Evolutionary conservation across 2,797 vertebrate genomes (phyloP), one percentile per base, ranked within the genome.

Genomic region (Malacoraja senta): DNA sequence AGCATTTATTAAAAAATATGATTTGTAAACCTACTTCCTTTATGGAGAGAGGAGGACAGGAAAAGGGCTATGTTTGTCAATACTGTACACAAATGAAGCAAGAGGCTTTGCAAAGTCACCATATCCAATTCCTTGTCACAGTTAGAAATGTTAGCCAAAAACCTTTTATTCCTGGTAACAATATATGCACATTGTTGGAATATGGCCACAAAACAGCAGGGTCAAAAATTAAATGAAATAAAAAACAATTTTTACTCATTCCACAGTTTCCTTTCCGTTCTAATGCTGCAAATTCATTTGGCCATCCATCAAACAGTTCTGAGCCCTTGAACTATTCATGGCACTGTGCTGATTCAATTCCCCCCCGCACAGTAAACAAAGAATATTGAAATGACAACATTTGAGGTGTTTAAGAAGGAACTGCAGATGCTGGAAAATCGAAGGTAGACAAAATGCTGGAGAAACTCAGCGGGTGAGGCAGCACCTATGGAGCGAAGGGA

Each of bases 321-420:
- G 84, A 68, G 84, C 61, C n/a, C n/a, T 63, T 86, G 29, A 86
- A 32, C 83, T 86, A n/a, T 86, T 86, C 61, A 63, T 86, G 83
- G n/a, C 19, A 88, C 63, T 19, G 63, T 68, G 61, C 84, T 63
- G 83, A 86, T 86, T 65, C 58, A 86, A 86, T 86, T 65, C 83
- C 29, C 83, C 29, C 83, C 29, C 9, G 63, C n/a, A 88, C 61
- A 88, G 63, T 88, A 68, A 88, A 68, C 17, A 68, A 8, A 35
- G 61, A 21, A 88, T 68, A 88, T 88, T 68, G 63, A 68, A 88
- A 88, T 88, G n/a, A 88, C n/a, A 88, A 68, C 17, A 68, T 68
- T 88, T 8, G 71, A 29, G 19, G 63, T 53, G 44, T 53, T 53
- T 53, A 53, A 53, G 44, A 53, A 53, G 44, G 4, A 53, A 53